Base-by-base conservation (phyloP, 2,797 vertebrate genomes). In the Macrochelys suwanniensis region DNA sequence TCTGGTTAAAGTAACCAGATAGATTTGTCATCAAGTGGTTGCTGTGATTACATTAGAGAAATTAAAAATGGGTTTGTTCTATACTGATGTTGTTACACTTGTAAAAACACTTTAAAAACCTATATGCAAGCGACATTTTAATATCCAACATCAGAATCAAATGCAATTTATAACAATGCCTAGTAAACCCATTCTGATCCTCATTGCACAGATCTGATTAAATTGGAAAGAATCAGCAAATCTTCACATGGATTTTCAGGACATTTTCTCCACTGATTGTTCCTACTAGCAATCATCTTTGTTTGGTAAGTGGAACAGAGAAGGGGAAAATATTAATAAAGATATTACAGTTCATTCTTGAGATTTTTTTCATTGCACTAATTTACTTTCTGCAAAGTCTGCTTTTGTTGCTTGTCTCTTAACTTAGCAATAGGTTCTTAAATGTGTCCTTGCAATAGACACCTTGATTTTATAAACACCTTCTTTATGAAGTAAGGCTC, bases 121-220 rank as follows among this genome's bases (percentile, higher is more conserved):
- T 96, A 96, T 97, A 97, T 97, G 96, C 95, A 97, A 94, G 94
- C 96, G 97, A 95, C 96, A 96, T 94, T 96, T 97, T 97, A 97
- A 97, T 94, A 97, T 54, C 82, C 79, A 88, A 89, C 93, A 97
- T 96, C 92, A 95, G 85, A 94, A 95, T 95, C 94, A 96, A 97
- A 96, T 89, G 94, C 87, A 97, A 97, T 97, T 97, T 97, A 97
- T 91, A 97, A 97, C 97, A 96, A 96, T 97, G 80, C 56, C 84
- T 83, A 92, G 90, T 97, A 97, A 98, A 97, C 98, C 92, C 96
- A 97, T 97, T 96, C 93, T 97, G 96, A 89, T 94, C 88, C 98
- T 96, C 87, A 96, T 82, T 97, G 97, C 96, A 96, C 93, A 95
- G 97, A 84, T 89, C 88, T 96, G 95, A 97, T 98, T 97, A 96